These are phyloP conservation scores for Eumerus sabulonum DNA, from an alignment of 2,888 invertebrate species.

Conservation along the genomic window DNA sequence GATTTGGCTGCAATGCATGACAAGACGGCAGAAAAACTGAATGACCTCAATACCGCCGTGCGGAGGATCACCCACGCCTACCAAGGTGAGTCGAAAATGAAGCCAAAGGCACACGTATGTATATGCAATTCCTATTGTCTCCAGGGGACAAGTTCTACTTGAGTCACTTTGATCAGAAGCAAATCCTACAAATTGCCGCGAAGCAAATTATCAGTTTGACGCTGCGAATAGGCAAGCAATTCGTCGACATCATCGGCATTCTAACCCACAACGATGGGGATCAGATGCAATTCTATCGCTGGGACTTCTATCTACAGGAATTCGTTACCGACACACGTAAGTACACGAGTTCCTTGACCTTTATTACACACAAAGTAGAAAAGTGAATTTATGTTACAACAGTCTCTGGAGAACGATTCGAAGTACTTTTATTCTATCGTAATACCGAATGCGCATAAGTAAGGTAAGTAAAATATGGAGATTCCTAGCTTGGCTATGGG, in stretches of 20 bases:
- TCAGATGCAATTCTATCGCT: slow-evolving; percentile 70
- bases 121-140: no score
- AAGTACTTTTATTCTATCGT: slow-evolving; percentile 65
- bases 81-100: slow-evolving; percentile 60
- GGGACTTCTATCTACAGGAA: slow-evolving; percentile 70
- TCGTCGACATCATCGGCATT: slow-evolving; percentile 71
- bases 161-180: slow-evolving; percentile 73
- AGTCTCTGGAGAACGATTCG: slow-evolving; percentile 5
- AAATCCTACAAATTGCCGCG: slow-evolving; percentile 70
- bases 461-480: no score
- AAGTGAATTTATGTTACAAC: not conserved
- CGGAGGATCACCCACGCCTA: slow-evolving; percentile 69
- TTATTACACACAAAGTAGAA: no score
- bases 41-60: slow-evolving; percentile 58
- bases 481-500: no score
- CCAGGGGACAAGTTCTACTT: slow-evolving; percentile 70
- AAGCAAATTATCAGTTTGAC: slow-evolving; percentile 70
- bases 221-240: slow-evolving; percentile 19
- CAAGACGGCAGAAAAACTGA: slow-evolving; percentile 64
- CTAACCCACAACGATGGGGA: slow-evolving; percentile 60
- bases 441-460: not conserved
- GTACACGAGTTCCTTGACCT: slow-evolving; percentile 58
- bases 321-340: slow-evolving; percentile 73
- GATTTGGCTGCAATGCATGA: slow-evolving; percentile 37
- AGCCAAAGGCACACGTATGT: no score